These are phyloP conservation scores for Diogma glabrata DNA, from an alignment of 2,888 invertebrate genomes.

Conservation along the genomic window DNA sequence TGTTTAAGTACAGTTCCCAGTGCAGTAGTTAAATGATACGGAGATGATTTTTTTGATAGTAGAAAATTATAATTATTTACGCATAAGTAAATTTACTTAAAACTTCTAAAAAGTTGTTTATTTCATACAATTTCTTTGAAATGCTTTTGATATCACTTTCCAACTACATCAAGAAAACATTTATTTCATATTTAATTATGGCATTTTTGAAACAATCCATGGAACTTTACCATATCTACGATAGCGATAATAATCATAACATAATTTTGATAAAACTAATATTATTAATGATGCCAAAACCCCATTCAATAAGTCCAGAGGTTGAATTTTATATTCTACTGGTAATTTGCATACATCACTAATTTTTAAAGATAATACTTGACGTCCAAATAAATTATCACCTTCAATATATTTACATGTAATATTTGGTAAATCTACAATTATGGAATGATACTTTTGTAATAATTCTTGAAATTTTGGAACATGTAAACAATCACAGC, in stretches of 20 bases:
- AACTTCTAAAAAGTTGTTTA: too few species aligned
- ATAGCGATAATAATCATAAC: constrained; percentile 72
- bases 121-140: too few species aligned
- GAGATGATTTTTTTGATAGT: too few species aligned
- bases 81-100: too few species aligned
- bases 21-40: too few species aligned
- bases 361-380: constrained; percentile 57
- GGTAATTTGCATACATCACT: constrained; percentile 54
- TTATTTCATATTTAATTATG: constrained; percentile 40
- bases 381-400: constrained; percentile 27
- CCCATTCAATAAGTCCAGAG: constrained; percentile 61
- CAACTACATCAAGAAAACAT: too few species aligned
- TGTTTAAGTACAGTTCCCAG: too few species aligned
- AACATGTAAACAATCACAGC: constrained; percentile 69
- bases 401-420: constrained; percentile 53
- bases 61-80: too few species aligned
- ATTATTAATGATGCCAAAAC: constrained; percentile 55
- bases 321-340: constrained; percentile 45
- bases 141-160: too few species aligned
- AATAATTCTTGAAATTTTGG: constrained; percentile 62
- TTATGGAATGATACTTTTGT: constrained; percentile 55
- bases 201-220: constrained; percentile 72
- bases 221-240: constrained; percentile 69
- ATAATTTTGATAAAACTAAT: constrained; percentile 58
- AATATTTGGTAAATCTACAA: constrained; percentile 57